Conservation (phyloP, 1,140 invertebrate genomes). For the Battus philenor region DNA sequence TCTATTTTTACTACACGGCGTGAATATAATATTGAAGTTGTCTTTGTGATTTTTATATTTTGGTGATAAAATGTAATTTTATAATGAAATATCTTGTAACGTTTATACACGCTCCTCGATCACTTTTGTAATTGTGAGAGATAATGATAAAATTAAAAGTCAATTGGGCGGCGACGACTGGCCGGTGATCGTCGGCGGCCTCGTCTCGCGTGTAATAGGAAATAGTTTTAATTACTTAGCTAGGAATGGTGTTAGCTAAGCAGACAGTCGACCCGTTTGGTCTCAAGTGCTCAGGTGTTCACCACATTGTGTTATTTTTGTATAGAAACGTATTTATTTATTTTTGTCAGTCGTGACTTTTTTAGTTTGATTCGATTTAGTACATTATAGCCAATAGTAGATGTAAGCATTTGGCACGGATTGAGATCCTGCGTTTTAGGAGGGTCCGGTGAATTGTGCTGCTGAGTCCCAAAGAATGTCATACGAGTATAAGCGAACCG, state of each 20-base stretch:
- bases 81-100: slow-evolving; percentile 51
- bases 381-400: slow-evolving; percentile 62
- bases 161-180: slow-evolving; percentile 46
- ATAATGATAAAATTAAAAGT: slow-evolving; percentile 47
- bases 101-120: slow-evolving; percentile 52
- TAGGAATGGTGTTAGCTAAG: neutral
- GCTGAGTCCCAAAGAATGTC: slow-evolving; percentile 72
- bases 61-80: slow-evolving; percentile 62
- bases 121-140: slow-evolving; percentile 70
- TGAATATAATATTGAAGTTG: slow-evolving; percentile 48
- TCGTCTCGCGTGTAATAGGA: slow-evolving; percentile 10
- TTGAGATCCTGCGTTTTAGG: slow-evolving; percentile 68
- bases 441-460: slow-evolving; percentile 64
- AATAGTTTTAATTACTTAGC: slow-evolving; percentile 5
- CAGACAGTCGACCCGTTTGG: slow-evolving; percentile 26
- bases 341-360: slow-evolving; percentile 42
- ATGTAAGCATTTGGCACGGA: slow-evolving; percentile 58
- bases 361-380: slow-evolving; percentile 57
- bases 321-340: slow-evolving; percentile 74
- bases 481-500: slow-evolving; percentile 53
- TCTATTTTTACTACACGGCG: slow-evolving; percentile 58
- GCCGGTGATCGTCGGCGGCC: slow-evolving; percentile 31
- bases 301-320: slow-evolving; percentile 67
- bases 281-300: slow-evolving; percentile 64
- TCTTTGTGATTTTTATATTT: slow-evolving; percentile 47